Percentiles rank a stretch among this genome's conserved stretches.
Conservation (phyloP, 2,888 invertebrate genomes). For the Vannuccia rotundouncinata region DNA sequence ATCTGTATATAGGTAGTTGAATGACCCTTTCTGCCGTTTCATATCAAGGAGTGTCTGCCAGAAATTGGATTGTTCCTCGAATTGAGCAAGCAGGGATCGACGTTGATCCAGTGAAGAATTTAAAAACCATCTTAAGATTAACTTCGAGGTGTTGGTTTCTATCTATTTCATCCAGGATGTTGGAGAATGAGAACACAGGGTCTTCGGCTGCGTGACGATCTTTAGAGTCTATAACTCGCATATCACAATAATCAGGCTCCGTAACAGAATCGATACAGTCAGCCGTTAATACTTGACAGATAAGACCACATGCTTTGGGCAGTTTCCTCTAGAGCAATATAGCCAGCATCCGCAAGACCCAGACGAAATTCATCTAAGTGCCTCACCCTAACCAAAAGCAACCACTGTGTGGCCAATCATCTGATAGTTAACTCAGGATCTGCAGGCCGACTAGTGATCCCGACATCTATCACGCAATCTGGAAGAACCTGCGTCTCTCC, state of each 20-base stretch:
- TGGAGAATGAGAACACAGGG: background rate
- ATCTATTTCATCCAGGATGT: background rate
- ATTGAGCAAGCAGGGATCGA: background rate
- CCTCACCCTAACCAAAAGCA: background rate
- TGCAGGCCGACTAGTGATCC: background rate
- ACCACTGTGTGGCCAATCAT: background rate
- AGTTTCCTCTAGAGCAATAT: background rate
- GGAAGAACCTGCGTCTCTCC: background rate
- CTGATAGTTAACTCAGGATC: background rate
- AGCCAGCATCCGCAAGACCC: background rate
- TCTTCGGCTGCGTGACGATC: background rate
- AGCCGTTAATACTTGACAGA: background rate
- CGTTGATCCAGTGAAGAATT: background rate
- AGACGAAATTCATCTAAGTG: background rate
- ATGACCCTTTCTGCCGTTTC: background rate
- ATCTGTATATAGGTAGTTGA: background rate
- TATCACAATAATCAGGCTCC: background rate
- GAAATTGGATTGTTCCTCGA: background rate
- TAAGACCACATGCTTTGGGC: background rate
- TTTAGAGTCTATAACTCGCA: background rate
- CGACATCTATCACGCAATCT: background rate
- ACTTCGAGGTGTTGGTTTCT: background rate
- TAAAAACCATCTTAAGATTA: background rate
- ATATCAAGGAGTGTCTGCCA: background rate
- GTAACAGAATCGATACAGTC: background rate